A percentile compares a stretch with the other conserved stretches of the same genome.
These are phyloP conservation scores for Ashinkailepas kermadecensis DNA, from an alignment of 2,888 invertebrate genomes.

Conservation along the genomic window DNA sequence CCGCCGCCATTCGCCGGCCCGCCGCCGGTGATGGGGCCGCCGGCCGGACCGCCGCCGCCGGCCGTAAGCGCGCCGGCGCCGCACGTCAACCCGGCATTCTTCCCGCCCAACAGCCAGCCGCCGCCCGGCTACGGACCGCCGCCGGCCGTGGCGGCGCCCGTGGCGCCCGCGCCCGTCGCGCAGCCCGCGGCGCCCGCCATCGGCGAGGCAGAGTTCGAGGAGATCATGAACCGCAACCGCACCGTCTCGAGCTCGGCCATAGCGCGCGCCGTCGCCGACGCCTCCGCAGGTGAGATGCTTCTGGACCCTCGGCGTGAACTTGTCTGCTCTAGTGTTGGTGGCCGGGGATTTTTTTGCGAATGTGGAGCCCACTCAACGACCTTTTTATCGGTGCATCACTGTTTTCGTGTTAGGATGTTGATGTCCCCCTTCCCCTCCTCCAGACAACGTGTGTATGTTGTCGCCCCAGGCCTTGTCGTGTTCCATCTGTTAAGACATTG, in stretches of 20 bases:
- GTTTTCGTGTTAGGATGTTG: no score
- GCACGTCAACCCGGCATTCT: conserved; percentile 95
- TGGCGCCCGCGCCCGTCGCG: conserved; percentile 40
- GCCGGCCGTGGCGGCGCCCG: conserved; percentile 37
- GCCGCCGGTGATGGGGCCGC: conserved; percentile 16
- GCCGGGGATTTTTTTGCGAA: no score
- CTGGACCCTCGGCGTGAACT: no score
- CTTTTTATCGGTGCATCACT: no score
- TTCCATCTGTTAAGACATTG: no score
- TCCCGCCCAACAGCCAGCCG: conserved; percentile 56
- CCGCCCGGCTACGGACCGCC: conserved; percentile 24
- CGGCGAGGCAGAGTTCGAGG: conserved; percentile 94
- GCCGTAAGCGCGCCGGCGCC: conserved; percentile 54
- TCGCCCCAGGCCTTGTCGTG: no score
- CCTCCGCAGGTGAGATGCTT: conserved; percentile 77
- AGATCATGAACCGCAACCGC: conserved; percentile 93
- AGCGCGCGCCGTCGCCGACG: conserved; percentile 92
- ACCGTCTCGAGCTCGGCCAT: conserved; percentile 97
- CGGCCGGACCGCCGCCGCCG: conserved; percentile 14
- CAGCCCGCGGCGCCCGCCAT: conserved; percentile 52
- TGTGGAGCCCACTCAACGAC: no score
- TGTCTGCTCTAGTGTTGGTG: conserved; percentile 7
- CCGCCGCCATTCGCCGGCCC: conserved; percentile 45
- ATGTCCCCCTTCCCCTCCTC: no score
- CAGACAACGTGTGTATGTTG: no score